Conservation (phyloP, 2,113 vertebrate genomes). For the Oreocharis arfaki region DNA sequence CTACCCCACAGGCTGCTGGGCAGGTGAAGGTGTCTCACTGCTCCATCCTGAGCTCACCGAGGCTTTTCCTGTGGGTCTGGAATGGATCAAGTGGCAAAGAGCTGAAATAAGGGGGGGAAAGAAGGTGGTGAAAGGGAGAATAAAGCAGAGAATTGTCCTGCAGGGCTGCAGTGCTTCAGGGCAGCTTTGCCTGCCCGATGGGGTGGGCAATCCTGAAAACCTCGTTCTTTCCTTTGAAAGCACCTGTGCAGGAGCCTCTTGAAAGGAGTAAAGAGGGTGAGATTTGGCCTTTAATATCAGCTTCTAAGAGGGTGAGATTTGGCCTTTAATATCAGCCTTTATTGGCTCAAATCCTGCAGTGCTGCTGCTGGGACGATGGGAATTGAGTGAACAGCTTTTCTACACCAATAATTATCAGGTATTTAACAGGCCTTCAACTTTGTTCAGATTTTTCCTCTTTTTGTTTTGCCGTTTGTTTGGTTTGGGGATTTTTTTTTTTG, state of each 20-base stretch:
- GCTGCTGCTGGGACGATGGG: neutral
- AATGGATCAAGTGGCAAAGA: neutral
- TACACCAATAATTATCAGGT: accelerated
- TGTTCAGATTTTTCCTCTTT: too few species aligned
- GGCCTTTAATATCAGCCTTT: neutral
- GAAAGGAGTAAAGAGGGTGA: neutral
- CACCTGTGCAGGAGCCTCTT: neutral
- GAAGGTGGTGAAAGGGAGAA: neutral
- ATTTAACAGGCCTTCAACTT: neutral
- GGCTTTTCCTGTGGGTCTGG: neutral
- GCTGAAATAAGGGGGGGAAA: neutral
- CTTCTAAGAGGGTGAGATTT: neutral
- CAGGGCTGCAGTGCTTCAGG: neutral
- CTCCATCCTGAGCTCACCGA: neutral
- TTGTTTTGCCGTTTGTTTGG: neutral
- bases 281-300: neutral
- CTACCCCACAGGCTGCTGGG: accelerated
- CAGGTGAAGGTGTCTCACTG: neutral
- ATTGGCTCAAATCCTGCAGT: too few species aligned
- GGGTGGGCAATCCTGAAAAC: neutral
- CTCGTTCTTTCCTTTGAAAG: neutral
- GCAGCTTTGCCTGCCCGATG: neutral
- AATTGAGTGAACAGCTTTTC: neutral
- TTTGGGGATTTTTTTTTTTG: neutral
- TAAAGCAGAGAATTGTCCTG: neutral